Base-by-base conservation (phyloP, 2,888 invertebrate genomes). In the Neelides folsomi region DNA sequence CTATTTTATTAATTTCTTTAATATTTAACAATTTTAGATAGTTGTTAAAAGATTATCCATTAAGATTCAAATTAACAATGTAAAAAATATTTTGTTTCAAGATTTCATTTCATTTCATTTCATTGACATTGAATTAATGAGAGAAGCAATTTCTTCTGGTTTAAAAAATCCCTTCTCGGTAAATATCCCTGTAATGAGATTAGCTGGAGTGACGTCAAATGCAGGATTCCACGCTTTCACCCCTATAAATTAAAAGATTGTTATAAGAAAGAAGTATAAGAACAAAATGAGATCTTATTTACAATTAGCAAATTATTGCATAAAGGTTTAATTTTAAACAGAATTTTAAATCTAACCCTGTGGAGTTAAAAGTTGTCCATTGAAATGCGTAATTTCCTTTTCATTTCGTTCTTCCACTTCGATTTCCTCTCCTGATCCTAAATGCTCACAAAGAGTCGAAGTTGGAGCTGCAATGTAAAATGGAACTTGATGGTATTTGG, bases 191-290 rank as follows among this genome's bases (percentile, higher is more conserved):
- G 87, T 85, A 59, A 98, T 95, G 35, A 98, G 76, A 15, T 77
- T 73, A 0, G 89, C 88, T 20, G 97, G 97, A 3, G 98, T 97
- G 1, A 98, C 86, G 72, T 98, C 98, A 71, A 98, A 98, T 0
- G 95, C 88, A 70, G 59, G 60, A 46, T 62, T 62, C 62, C 62
- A 62, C 10, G 57, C 59, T 6, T 44, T 38, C 3, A 60, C 39
- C 15, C 62, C 62, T 59, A 19, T 8, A 44, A 47, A 10, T 10
- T 18, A n/a, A 16, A 47, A 12, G 27, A 27, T n/a, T n/a, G 27
- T 27, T 27, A 27, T 27, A 27, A 27, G 20, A 54, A 12, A 40
- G 47, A 45, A 46, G 36, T 9, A 44, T 45, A 18, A 49, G 18
- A 3, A 39, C n/a, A n/a, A n/a, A n/a, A n/a, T n/a, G n/a, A n/a